Evolutionary conservation across 2,797 vertebrate species (phyloP).

Genomic region (Coracias cyanogaster): DNA sequence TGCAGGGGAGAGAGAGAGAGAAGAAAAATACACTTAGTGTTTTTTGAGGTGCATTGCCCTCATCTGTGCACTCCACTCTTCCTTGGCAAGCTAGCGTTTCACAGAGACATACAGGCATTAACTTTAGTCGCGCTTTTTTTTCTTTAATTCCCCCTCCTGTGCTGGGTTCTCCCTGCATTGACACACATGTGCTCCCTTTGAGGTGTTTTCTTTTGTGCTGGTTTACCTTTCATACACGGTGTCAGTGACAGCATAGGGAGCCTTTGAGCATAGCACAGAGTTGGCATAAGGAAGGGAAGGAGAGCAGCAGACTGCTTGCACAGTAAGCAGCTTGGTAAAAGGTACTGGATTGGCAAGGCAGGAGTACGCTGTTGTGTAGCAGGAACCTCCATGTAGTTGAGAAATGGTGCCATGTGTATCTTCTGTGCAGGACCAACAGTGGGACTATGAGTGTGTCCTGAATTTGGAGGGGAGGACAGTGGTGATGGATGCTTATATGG

Average conservation of each 20-base stretch:
- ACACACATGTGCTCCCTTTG: fast-evolving
- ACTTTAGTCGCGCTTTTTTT: background rate
- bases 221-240: background rate
- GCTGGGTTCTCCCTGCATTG: background rate
- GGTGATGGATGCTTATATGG: slow-evolving; percentile 88
- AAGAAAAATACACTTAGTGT: background rate
- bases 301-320: background rate
- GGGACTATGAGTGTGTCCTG: slow-evolving; percentile 91
- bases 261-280: background rate
- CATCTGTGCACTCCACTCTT: background rate
- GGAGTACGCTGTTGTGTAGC: background rate
- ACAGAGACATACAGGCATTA: background rate
- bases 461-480: slow-evolving; percentile 90
- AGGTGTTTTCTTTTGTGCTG: background rate
- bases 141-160: background rate
- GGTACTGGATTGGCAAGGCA: background rate
- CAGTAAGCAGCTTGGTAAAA: background rate
- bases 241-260: background rate
- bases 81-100: background rate
- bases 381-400: fast-evolving
- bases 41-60: background rate
- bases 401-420: background rate
- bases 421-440: slow-evolving; percentile 83
- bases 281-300: background rate
- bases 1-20: background rate